Conservation (phyloP, 2,888 invertebrate genomes). For the Stenodema calcarata region DNA sequence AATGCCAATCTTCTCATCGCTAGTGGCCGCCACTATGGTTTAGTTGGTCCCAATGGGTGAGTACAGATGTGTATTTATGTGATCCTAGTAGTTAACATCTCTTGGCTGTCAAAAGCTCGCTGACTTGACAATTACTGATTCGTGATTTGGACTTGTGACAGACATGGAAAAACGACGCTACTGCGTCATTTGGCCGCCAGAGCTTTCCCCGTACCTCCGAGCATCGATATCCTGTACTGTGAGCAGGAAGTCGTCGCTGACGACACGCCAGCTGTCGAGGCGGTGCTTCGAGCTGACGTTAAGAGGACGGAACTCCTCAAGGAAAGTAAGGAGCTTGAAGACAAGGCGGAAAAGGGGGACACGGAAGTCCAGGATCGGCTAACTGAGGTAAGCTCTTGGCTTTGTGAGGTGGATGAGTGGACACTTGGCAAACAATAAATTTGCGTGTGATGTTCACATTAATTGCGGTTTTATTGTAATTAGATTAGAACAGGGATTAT, state of each 20-base stretch:
- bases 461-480: too few species aligned
- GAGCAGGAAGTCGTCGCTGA: slow-evolving; percentile 98
- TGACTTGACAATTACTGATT: too few species aligned
- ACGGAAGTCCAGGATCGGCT: slow-evolving; percentile 77
- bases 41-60: slow-evolving; percentile 97
- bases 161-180: slow-evolving; percentile 97
- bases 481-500: too few species aligned
- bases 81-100: too few species aligned
- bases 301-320: slow-evolving; percentile 82
- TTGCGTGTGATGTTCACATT: too few species aligned
- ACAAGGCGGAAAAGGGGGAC: slow-evolving; percentile 72
- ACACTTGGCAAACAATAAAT: too few species aligned
- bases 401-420: too few species aligned
- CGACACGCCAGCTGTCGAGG: slow-evolving; percentile 89
- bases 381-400: slow-evolving; percentile 79
- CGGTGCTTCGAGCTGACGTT: slow-evolving; percentile 90
- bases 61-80: slow-evolving; percentile 56
- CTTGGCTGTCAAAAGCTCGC: too few species aligned
- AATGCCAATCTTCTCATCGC: slow-evolving; percentile 95
- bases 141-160: too few species aligned
- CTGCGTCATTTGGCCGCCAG: slow-evolving; percentile 89
- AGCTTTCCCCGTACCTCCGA: slow-evolving; percentile 92
- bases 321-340: slow-evolving; percentile 84
- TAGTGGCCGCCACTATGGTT: slow-evolving; percentile 90
- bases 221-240: slow-evolving; percentile 94